Percentiles rank a stretch among this genome's conserved stretches.
Evolutionary conservation across 1,140 invertebrate species (phyloP).

Genomic region (Oncopodura yosiiana): DNA sequence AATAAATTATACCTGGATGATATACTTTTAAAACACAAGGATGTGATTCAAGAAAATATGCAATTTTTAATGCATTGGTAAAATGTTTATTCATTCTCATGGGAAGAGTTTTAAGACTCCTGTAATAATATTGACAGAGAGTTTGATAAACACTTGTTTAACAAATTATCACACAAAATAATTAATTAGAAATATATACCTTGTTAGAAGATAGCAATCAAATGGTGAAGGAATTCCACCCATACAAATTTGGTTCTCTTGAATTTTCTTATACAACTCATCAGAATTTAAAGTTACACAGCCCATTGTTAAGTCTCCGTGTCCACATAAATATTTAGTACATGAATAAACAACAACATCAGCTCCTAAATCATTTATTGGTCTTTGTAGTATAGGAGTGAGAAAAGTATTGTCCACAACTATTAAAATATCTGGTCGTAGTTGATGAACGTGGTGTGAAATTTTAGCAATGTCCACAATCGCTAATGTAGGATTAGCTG

Average conservation of each 20-base stretch:
- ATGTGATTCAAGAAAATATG: conserved; percentile 50
- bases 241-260: conserved; percentile 51
- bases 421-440: conserved; percentile 58
- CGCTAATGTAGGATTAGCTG: conserved; percentile 90
- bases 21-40: conserved; percentile 48
- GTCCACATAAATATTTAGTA: conserved; percentile 62
- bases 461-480: conserved; percentile 77
- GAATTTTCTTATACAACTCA: conserved; percentile 44
- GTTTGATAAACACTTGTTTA: not conserved
- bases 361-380: conserved; percentile 53
- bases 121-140: too few relatives aligned
- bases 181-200: not conserved
- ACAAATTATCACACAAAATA: not conserved
- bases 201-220: conserved; percentile 53
- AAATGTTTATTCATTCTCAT: conserved; percentile 54
- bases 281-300: conserved; percentile 45
- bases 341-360: conserved; percentile 56
- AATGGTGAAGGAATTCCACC: conserved; percentile 56
- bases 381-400: conserved; percentile 61
- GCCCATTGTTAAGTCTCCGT: conserved; percentile 59
- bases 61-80: conserved; percentile 50
- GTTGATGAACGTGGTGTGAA: conserved; percentile 50
- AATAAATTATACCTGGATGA: conserved; percentile 46
- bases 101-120: conserved; percentile 53
- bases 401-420: conserved; percentile 97